A percentile compares a stretch with the other conserved stretches of the same genome.
Evolutionary conservation across 2,113 vertebrate genomes (phyloP).

Genomic region (Oreochromis aureus): DNA sequence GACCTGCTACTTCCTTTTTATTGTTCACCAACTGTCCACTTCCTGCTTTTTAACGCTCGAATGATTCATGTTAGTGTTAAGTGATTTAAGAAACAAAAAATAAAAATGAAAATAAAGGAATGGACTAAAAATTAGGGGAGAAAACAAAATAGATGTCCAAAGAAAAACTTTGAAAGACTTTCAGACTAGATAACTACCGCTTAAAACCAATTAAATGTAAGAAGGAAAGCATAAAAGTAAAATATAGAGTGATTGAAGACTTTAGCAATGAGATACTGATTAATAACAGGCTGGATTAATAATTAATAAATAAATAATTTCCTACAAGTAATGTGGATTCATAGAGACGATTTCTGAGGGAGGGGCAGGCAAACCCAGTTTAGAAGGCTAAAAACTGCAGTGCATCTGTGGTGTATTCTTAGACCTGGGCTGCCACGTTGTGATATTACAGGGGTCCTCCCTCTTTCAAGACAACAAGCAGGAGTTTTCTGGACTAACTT

Average conservation of each 20-base stretch:
- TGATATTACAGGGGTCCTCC: constrained; percentile 65
- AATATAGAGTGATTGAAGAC: not conserved
- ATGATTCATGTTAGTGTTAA: not conserved
- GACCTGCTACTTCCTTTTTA: not conserved
- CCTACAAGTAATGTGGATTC: not conserved
- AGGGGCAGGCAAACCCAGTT: not conserved
- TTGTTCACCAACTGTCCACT: not conserved
- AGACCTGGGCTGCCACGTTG: constrained; percentile 70
- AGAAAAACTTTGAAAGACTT: not conserved
- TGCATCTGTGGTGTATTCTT: constrained; percentile 46
- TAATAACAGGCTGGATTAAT: not conserved
- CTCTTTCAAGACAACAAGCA: constrained; percentile 38
- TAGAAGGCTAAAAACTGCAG: not conserved
- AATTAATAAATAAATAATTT: not conserved
- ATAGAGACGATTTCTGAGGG: not conserved
- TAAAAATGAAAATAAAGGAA: not conserved
- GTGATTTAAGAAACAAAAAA: not conserved
- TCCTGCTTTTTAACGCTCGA: not conserved
- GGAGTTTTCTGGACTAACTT: constrained; percentile 15
- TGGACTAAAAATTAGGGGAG: not conserved
- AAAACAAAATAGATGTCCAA: not conserved
- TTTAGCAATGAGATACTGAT: not conserved
- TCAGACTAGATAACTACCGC: too few species aligned
- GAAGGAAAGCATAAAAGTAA: not conserved
- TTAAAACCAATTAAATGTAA: not conserved